Conservation (phyloP, 2,888 invertebrate species). For the Tenthredo mesomela region DNA sequence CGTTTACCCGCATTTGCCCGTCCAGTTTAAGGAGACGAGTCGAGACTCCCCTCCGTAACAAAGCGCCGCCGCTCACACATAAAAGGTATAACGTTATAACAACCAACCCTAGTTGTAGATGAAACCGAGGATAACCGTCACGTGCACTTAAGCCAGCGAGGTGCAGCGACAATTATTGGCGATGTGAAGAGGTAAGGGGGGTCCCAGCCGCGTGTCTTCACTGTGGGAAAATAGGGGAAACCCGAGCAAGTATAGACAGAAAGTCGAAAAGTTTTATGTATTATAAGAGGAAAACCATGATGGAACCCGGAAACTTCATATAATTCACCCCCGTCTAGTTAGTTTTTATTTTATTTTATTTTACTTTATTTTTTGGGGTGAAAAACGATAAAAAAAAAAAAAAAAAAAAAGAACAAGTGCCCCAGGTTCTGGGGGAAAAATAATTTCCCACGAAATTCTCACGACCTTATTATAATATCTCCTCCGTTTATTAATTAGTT, state of each 20-base stretch:
- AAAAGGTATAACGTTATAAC: slow-evolving; percentile 31
- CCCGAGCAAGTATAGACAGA: neutral
- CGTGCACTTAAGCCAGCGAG: slow-evolving; percentile 44
- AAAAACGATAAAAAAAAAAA: neutral
- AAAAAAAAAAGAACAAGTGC: neutral
- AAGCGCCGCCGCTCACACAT: neutral
- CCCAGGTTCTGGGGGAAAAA: neutral
- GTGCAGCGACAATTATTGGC: slow-evolving; percentile 48
- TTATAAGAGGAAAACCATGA: neutral
- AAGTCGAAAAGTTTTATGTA: neutral
- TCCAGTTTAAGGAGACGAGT: neutral
- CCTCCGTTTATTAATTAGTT: neutral
- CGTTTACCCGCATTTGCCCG: neutral
- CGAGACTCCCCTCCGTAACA: neutral
- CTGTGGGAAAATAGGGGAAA: slow-evolving; percentile 47
- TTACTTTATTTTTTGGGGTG: neutral
- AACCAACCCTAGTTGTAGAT: slow-evolving; percentile 39
- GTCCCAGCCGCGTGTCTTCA: slow-evolving; percentile 21
- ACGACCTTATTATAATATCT: neutral
- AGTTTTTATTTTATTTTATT: neutral
- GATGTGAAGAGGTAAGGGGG: neutral
- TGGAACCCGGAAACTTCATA: slow-evolving; percentile 34
- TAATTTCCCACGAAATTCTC: neutral
- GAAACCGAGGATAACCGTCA: slow-evolving; percentile 44
- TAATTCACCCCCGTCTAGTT: neutral